Percentiles rank a stretch among this genome's conserved stretches.
phyloP scores from a whole-genome alignment of 2,113 vertebrate species.

The Rana temporaria region DNA sequence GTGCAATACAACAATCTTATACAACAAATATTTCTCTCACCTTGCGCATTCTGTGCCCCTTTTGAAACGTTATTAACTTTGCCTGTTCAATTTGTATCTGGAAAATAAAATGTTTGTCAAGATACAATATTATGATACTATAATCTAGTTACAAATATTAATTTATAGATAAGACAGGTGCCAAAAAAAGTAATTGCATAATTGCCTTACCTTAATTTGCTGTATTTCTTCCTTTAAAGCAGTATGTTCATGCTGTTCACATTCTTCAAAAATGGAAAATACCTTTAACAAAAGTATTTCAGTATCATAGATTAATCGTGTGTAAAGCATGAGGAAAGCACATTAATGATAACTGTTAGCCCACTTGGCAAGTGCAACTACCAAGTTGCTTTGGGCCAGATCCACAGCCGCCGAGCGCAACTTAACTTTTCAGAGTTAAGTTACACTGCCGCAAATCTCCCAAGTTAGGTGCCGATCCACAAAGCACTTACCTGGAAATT shows the following conservation, averaged over 20 bases:
- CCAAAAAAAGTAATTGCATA: neutral
- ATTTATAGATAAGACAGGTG: neutral
- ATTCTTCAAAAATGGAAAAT: conserved; percentile 34
- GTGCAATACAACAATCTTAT: neutral
- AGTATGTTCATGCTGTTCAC: neutral
- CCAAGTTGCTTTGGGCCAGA: too few relatives aligned
- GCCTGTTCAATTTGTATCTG: conserved; percentile 26
- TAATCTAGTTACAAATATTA: neutral
- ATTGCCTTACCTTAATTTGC: conserved; percentile 10
- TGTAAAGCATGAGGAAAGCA: neutral
- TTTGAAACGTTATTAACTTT: neutral
- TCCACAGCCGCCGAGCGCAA: too few relatives aligned
- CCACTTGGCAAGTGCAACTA: too few relatives aligned
- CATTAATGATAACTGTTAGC: neutral
- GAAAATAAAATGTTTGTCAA: neutral
- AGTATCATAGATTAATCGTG: neutral
- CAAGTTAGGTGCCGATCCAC: too few relatives aligned
- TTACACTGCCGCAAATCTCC: too few relatives aligned
- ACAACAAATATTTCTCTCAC: neutral
- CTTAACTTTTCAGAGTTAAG: too few relatives aligned
- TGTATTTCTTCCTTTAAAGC: conserved; percentile 31
- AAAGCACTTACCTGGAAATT: too few relatives aligned
- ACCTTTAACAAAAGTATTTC: conserved; percentile 17
- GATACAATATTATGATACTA: too few relatives aligned
- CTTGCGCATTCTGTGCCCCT: neutral